phyloP scores from a whole-genome alignment of 2,113 vertebrate species.

The Fregata magnificens region DNA sequence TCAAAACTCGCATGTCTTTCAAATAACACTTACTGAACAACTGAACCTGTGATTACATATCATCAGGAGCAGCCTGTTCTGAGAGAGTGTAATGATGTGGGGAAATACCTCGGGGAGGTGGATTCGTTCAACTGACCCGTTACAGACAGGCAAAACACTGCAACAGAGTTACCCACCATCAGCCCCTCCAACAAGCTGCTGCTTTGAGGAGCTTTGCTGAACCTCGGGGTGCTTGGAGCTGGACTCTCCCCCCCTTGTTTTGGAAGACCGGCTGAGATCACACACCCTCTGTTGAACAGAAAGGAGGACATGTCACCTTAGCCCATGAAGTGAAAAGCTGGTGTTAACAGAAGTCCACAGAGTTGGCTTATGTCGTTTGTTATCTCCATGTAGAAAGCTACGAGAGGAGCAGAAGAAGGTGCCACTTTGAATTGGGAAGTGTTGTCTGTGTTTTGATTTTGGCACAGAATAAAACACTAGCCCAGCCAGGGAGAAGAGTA shows the following conservation, averaged over 20 bases:
- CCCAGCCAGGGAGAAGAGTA: background rate
- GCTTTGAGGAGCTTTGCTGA: background rate
- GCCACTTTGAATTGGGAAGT: background rate
- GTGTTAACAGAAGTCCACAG: background rate
- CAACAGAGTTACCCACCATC: background rate
- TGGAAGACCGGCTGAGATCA: background rate
- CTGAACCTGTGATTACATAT: background rate
- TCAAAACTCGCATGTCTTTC: background rate
- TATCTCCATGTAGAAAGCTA: background rate
- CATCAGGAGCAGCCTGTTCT: background rate
- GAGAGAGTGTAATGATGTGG: rapidly evolving
- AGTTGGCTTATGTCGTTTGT: background rate
- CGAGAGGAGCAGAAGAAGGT: background rate
- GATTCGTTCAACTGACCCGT: background rate
- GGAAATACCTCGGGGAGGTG: background rate
- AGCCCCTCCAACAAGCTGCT: background rate
- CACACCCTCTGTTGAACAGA: background rate
- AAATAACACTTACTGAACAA: background rate
- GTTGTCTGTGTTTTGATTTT: background rate
- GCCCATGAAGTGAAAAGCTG: background rate
- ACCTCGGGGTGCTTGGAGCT: rapidly evolving
- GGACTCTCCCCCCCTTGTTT: background rate
- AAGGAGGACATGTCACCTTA: background rate
- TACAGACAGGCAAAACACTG: background rate
- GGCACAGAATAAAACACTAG: background rate